phyloP scores from a whole-genome alignment of 2,113 vertebrate genomes.

The Vulpes vulpes region DNA sequence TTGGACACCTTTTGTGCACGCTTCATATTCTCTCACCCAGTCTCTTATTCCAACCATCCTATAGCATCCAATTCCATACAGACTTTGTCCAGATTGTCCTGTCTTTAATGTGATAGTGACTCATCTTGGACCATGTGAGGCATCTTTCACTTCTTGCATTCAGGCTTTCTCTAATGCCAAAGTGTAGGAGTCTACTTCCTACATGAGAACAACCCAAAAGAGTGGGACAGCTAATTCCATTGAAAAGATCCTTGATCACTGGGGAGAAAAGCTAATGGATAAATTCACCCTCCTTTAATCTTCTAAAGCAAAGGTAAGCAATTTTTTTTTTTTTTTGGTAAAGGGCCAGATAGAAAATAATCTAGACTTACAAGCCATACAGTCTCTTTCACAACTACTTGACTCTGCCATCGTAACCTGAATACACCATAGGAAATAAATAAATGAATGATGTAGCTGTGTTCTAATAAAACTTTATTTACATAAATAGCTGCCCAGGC shows the following conservation, averaged over 20 bases:
- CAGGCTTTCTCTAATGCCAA: not conserved
- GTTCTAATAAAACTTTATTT: slow-evolving; percentile 42
- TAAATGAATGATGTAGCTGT: not conserved
- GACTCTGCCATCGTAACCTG: not conserved
- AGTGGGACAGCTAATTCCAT: not conserved
- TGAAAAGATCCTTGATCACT: not conserved
- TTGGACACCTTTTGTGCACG: not conserved
- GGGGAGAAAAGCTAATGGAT: not conserved
- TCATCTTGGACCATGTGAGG: not conserved
- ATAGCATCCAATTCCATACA: not conserved
- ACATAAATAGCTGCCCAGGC: not conserved
- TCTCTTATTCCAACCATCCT: not conserved
- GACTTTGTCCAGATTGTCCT: not conserved
- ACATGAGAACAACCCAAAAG: not conserved
- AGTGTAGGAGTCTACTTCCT: not conserved
- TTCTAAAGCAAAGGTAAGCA: not conserved
- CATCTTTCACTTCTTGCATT: not conserved
- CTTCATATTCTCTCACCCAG: not conserved
- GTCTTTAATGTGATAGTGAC: not conserved
- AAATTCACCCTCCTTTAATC: not conserved
- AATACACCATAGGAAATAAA: not conserved
- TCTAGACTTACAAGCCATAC: not conserved
- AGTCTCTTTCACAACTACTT: not conserved
- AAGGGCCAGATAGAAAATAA: not conserved
- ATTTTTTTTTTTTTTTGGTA: not conserved